phyloP scores from a whole-genome alignment of 2,888 invertebrate genomes.

The Pollenia griseotomentosa region DNA sequence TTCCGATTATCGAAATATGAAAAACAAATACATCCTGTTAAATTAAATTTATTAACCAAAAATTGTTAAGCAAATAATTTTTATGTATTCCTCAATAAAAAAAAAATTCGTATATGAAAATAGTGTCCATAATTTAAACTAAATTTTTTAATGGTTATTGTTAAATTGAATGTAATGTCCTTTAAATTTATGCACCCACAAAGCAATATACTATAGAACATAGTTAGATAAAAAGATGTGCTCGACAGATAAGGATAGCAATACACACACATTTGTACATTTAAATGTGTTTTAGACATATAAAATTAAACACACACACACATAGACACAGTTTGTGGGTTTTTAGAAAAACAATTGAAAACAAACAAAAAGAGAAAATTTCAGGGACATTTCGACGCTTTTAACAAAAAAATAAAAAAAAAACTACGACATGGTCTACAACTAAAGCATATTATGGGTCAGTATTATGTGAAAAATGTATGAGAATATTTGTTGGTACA shows the following conservation, averaged over 20 bases:
- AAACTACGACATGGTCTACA: not conserved
- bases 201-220: conserved; percentile 42
- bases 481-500: not conserved
- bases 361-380: conserved; percentile 38
- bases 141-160: conserved; percentile 45
- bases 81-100: not conserved
- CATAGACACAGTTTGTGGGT: conserved; percentile 42
- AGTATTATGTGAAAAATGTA: conserved; percentile 53
- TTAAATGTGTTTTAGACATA: conserved; percentile 40
- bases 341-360: conserved; percentile 54
- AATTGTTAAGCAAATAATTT: conserved; percentile 17
- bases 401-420: conserved; percentile 20
- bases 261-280: not conserved
- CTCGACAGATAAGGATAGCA: conserved; percentile 2
- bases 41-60: conserved; percentile 41
- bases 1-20: not conserved
- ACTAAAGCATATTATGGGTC: conserved; percentile 52
- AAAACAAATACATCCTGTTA: conserved; percentile 3
- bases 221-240: not conserved
- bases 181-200: conserved; percentile 70
- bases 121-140: conserved; percentile 10
- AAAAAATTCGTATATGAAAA: not conserved
- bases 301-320: conserved; percentile 41
- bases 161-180: conserved; percentile 68
- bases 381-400: conserved; percentile 59